Conservation (phyloP, 2,888 invertebrate species). For the Sinodicranocentrus sp. region DNA sequence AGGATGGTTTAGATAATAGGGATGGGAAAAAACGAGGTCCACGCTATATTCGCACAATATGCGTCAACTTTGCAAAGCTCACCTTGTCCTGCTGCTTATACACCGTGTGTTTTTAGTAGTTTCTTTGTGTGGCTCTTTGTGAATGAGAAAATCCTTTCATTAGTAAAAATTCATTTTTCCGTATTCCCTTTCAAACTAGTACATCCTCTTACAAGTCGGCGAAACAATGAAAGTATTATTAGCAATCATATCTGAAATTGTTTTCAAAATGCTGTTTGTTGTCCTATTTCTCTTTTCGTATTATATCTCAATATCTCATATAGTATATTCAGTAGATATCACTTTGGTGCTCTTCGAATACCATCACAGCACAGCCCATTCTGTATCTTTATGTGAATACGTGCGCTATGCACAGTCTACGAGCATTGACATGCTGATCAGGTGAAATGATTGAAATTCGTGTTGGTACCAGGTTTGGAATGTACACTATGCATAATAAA, state of each 20-base stretch:
- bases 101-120: background rate
- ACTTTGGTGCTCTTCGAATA: no score
- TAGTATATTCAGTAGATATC: no score
- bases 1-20: slow-evolving; percentile 4
- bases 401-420: no score
- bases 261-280: no score
- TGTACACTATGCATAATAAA: no score
- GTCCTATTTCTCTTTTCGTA: no score
- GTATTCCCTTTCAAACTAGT: slow-evolving; percentile 16
- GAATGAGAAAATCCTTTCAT: background rate
- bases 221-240: slow-evolving; percentile 17
- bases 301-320: no score
- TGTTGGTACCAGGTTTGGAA: no score
- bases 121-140: background rate
- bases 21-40: slow-evolving; percentile 10
- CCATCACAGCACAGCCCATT: no score
- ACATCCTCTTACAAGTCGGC: background rate
- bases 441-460: no score
- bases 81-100: slow-evolving; percentile 30
- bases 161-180: slow-evolving; percentile 9
- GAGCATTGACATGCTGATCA: no score
- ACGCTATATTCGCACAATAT: slow-evolving; percentile 2
- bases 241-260: background rate
- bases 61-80: slow-evolving; percentile 1
- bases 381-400: no score